Evolutionary conservation across 2,888 invertebrate genomes (phyloP).

Genomic region (Campoletis raptor): DNA sequence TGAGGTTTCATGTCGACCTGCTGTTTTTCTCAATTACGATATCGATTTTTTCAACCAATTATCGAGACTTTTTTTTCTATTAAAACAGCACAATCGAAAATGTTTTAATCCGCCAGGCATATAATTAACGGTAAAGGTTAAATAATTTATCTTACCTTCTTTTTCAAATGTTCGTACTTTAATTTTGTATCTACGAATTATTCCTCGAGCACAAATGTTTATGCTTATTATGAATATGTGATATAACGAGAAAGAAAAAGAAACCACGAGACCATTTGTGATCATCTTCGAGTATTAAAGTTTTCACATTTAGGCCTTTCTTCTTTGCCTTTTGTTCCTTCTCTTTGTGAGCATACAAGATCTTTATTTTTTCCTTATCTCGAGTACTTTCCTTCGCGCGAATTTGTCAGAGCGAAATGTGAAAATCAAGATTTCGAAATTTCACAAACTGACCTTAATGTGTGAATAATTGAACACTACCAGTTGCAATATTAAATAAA

Average conservation of each 20-base stretch:
- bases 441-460: conserved; percentile 9
- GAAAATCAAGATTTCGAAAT: not conserved
- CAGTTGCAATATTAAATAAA: conserved; percentile 60
- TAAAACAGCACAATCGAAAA: conserved; percentile 51
- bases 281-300: conserved; percentile 53
- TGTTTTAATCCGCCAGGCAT: conserved; percentile 10
- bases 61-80: not conserved
- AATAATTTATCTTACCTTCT: not conserved
- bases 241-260: conserved; percentile 54
- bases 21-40: conserved; percentile 28
- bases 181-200: conserved; percentile 45
- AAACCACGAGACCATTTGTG: conserved; percentile 41
- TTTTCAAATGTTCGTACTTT: conserved; percentile 6
- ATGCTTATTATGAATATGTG: conserved; percentile 66
- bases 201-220: conserved; percentile 65
- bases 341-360: conserved; percentile 33
- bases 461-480: conserved; percentile 42
- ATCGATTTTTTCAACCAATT: conserved; percentile 22
- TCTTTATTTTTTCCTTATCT: not conserved
- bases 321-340: conserved; percentile 33
- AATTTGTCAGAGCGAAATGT: conserved; percentile 5
- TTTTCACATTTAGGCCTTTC: conserved; percentile 19
- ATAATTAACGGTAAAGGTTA: conserved; percentile 9
- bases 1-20: not conserved
- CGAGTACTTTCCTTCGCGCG: not conserved